These are phyloP conservation scores for Lampris megalopsis DNA, from an alignment of 2,113 vertebrate species.

Conservation along the genomic window DNA sequence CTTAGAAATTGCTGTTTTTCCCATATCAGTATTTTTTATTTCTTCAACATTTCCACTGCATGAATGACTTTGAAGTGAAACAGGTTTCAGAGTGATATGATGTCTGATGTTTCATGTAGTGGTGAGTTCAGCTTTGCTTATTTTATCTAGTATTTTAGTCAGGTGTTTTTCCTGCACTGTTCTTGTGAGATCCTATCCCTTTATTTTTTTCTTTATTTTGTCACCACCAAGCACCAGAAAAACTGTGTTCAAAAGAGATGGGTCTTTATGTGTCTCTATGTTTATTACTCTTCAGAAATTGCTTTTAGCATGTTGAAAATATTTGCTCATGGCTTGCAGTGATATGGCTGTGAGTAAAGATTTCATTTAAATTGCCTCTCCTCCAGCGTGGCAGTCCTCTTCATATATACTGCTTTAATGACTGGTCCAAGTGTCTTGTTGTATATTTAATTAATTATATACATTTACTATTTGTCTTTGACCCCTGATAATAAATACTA, in stretches of 20 bases:
- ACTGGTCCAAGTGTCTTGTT: conserved; percentile 28
- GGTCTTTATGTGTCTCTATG: conserved; percentile 45
- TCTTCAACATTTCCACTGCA: not conserved
- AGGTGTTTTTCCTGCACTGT: conserved; percentile 7
- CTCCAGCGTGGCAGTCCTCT: conserved; percentile 14
- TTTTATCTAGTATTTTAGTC: conserved; percentile 32
- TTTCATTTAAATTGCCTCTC: conserved; percentile 47
- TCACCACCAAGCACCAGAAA: not conserved
- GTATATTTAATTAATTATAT: conserved; percentile 57
- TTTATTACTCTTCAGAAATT: conserved; percentile 61
- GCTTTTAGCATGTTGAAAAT: conserved; percentile 55
- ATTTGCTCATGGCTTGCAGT: conserved; percentile 64
- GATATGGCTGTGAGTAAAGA: conserved; percentile 72
- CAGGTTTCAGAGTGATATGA: conserved; percentile 26
- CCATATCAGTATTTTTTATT: not conserved
- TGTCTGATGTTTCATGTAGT: not conserved
- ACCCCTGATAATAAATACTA: too few relatives aligned
- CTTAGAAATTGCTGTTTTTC: too few relatives aligned
- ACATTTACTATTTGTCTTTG: too few relatives aligned
- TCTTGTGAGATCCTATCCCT: conserved; percentile 17
- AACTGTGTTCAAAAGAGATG: conserved; percentile 12
- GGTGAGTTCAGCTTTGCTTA: conserved; percentile 15
- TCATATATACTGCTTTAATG: not conserved
- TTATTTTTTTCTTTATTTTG: not conserved
- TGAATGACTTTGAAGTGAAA: not conserved